phyloP scores from a whole-genome alignment of 2,888 invertebrate species.

The Dynastes tityus region DNA sequence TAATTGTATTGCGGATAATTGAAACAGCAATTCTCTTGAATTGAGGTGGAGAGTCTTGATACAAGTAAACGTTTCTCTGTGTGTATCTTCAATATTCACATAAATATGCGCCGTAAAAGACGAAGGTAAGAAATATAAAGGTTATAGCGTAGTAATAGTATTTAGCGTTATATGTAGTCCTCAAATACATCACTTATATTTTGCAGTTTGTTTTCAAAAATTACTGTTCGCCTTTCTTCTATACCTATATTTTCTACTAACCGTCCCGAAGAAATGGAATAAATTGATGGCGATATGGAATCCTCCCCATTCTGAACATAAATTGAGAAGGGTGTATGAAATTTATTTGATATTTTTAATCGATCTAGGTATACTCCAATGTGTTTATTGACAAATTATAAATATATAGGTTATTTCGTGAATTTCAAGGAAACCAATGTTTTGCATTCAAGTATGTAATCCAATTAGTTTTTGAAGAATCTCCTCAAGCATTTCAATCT shows the following conservation, averaged over 20 bases:
- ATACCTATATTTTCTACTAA: background rate
- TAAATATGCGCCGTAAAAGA: too few species aligned
- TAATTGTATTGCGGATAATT: too few species aligned
- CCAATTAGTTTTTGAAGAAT: too few species aligned
- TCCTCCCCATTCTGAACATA: background rate
- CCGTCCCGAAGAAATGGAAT: conserved; percentile 2
- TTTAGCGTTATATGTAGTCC: too few species aligned
- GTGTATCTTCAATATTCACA: too few species aligned
- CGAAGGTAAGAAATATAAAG: too few species aligned
- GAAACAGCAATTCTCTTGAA: too few species aligned
- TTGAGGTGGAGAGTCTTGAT: too few species aligned
- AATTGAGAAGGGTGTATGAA: background rate
- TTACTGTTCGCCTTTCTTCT: background rate
- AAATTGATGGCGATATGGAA: background rate
- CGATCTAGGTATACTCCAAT: background rate
- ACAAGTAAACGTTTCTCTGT: too few species aligned
- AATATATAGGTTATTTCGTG: too few species aligned
- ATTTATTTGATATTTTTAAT: background rate
- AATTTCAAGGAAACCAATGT: background rate
- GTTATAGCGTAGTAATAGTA: too few species aligned
- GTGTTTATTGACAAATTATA: background rate
- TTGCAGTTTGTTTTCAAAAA: conserved; percentile 4
- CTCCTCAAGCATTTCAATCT: too few species aligned
- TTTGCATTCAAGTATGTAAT: background rate
- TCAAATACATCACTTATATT: background rate